A percentile compares a stretch with the other conserved stretches of the same genome.
Conservation (phyloP, 1,140 invertebrate species). For the Drosophila tristis region DNA sequence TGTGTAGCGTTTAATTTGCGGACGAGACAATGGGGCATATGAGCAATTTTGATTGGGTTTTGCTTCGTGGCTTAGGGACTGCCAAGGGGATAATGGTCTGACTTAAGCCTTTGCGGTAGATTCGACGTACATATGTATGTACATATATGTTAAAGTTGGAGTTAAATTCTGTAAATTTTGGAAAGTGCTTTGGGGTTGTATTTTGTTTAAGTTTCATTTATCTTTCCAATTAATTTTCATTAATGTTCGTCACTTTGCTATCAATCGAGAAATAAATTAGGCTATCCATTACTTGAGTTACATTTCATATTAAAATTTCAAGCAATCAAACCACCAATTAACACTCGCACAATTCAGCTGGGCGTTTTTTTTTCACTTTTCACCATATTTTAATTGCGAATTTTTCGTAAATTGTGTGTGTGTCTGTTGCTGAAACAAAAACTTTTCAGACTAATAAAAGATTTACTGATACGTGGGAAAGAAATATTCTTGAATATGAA, state of each 20-base stretch:
- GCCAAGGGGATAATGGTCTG: conserved; percentile 32
- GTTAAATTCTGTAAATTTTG: too few species aligned
- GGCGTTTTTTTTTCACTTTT: background rate
- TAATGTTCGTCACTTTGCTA: background rate
- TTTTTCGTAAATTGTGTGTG: conserved; percentile 25
- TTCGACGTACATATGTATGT: background rate
- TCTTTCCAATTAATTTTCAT: background rate
- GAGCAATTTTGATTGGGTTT: conserved; percentile 45
- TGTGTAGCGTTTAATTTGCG: conserved; percentile 56
- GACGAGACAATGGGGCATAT: conserved; percentile 51
- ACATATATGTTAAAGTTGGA: background rate
- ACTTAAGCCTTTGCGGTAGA: background rate
- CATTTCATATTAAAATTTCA: conserved; percentile 6
- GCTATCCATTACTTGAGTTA: conserved; percentile 24
- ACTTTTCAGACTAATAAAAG: conserved; percentile 63
- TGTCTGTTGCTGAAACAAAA: conserved; percentile 46
- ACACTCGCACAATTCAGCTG: background rate
- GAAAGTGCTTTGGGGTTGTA: too few species aligned
- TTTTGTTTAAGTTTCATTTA: too few species aligned
- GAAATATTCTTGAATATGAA: conserved; percentile 80
- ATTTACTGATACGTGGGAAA: conserved; percentile 57
- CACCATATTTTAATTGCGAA: conserved; percentile 52
- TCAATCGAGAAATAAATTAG: background rate
- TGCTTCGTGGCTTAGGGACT: background rate
- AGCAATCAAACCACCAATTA: conserved; percentile 13